Conservation (phyloP, 30 jellyfish, hydroid and myxozoan genomes). For the Phacellophora camtschatica region DNA sequence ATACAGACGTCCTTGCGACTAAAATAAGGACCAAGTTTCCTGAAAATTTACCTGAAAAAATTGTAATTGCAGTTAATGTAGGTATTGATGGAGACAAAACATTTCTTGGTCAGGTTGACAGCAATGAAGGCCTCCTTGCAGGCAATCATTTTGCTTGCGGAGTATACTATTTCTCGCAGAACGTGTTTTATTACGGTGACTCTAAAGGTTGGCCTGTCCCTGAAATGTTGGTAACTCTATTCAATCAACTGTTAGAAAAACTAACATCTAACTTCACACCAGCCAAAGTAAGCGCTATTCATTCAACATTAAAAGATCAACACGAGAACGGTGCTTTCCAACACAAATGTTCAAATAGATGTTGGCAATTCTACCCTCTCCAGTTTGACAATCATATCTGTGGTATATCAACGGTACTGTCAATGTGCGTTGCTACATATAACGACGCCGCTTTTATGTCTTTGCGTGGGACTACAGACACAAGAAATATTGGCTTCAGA, state of each 20-base stretch:
- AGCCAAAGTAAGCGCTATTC: no score
- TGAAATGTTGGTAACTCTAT: not conserved
- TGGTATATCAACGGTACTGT: not conserved
- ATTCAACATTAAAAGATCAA: no score
- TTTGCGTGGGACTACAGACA: not conserved
- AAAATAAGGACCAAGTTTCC: not conserved
- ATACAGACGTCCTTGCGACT: not conserved
- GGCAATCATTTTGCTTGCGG: not conserved
- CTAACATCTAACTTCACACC: no score
- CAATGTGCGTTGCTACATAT: not conserved
- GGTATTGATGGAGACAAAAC: not conserved
- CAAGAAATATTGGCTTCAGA: not conserved
- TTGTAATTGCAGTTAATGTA: not conserved
- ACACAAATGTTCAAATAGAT: not conserved
- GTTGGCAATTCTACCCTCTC: slow-evolving; percentile 14
- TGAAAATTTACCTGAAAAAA: not conserved
- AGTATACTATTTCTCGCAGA: not conserved
- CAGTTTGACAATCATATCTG: not conserved
- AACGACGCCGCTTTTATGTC: not conserved
- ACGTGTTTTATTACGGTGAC: not conserved
- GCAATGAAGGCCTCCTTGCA: not conserved
- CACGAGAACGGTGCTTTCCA: not conserved
- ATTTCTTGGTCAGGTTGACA: not conserved
- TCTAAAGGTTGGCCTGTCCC: not conserved
- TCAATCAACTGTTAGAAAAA: not conserved